Percentiles rank a stretch among this genome's conserved stretches.
Evolutionary conservation across 2,113 vertebrate species (phyloP).

Genomic region (Pollimyrus isidori): DNA sequence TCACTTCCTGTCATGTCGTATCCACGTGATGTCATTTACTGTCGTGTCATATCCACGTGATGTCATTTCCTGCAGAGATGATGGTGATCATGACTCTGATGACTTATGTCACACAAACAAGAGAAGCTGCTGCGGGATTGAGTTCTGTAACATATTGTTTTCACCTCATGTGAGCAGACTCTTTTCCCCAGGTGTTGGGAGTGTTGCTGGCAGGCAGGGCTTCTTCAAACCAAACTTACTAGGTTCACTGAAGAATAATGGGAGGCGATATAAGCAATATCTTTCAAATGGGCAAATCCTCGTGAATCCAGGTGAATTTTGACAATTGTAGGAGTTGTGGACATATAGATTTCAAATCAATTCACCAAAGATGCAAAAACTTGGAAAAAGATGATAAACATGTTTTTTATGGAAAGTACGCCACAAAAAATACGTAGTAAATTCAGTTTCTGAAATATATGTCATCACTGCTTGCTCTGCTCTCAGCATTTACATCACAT

Average conservation of each 20-base stretch:
- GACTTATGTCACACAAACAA: too few relatives aligned
- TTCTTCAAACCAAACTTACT: neutral
- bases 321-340: neutral
- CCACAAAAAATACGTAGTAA: neutral
- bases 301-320: neutral
- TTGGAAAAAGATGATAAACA: neutral
- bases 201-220: neutral
- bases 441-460: neutral
- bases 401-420: neutral
- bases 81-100: neutral
- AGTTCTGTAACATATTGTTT: neutral
- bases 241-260: neutral
- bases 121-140: neutral
- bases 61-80: neutral
- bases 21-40: neutral
- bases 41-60: too few relatives aligned
- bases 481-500: slow-evolving; percentile 45
- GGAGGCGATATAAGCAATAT: neutral
- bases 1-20: neutral
- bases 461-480: neutral
- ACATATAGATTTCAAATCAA: neutral
- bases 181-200: neutral
- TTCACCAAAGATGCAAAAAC: neutral
- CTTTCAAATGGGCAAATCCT: neutral
- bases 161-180: neutral